A percentile compares a stretch with the other conserved stretches of the same genome.
Evolutionary conservation across 2,888 invertebrate species (phyloP).

Genomic region (Baronia brevicornis): DNA sequence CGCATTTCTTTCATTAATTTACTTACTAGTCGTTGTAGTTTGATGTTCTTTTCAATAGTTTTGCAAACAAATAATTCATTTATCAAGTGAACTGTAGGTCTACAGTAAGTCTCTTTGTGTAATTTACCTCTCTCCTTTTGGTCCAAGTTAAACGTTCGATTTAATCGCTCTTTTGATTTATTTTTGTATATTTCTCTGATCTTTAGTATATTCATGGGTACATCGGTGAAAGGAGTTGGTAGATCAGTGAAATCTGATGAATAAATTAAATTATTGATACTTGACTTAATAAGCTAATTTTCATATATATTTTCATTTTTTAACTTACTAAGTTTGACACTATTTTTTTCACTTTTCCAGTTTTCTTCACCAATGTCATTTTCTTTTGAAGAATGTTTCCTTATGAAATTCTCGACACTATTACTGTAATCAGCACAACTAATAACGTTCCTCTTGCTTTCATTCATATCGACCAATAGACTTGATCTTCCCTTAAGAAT

Average conservation of each 20-base stretch:
- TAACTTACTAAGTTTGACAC: constrained; percentile 2
- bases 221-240: too few relatives aligned
- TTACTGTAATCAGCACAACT: not conserved
- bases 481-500: too few relatives aligned
- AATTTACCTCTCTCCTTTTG: constrained; percentile 15
- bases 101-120: constrained; percentile 42
- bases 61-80: constrained; percentile 36
- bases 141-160: not conserved
- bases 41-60: constrained; percentile 39
- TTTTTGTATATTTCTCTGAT: too few relatives aligned
- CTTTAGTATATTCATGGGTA: too few relatives aligned
- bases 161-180: too few relatives aligned
- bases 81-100: constrained; percentile 30
- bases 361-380: not conserved
- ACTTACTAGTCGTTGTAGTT: constrained; percentile 35
- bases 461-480: too few relatives aligned
- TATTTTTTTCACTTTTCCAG: constrained; percentile 1
- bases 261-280: too few relatives aligned
- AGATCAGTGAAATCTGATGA: too few relatives aligned
- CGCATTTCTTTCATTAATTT: constrained; percentile 36
- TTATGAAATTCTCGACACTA: constrained; percentile 8
- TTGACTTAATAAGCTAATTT: too few relatives aligned
- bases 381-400: constrained; percentile 1
- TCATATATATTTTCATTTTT: constrained; percentile 3
- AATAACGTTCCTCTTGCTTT: not conserved